Conservation (phyloP, 2,888 invertebrate species). For the Cynaeus angustus region DNA sequence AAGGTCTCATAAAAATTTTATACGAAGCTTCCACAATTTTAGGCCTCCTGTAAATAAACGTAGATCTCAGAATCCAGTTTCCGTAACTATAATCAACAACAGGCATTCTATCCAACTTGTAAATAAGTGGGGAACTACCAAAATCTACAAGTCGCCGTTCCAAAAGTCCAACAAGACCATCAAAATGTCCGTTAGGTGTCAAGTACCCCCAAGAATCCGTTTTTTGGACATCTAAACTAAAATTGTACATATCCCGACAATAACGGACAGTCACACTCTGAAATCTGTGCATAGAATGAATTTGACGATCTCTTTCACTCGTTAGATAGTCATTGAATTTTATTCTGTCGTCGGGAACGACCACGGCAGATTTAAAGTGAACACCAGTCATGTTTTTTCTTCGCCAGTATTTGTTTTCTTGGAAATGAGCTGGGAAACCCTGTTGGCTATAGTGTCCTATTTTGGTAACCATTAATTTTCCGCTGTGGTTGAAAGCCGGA, state of each 20-base stretch:
- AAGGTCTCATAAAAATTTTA: constrained; percentile 79
- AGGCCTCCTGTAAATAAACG: constrained; percentile 82
- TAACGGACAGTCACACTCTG: constrained; percentile 77
- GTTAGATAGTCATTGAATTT: constrained; percentile 73
- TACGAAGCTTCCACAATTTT: constrained; percentile 76
- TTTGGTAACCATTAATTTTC: constrained; percentile 71
- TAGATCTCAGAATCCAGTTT: constrained; percentile 78
- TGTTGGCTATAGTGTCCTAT: constrained; percentile 73
- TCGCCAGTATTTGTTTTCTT: constrained; percentile 66
- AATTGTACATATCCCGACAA: constrained; percentile 79
- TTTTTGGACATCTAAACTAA: constrained; percentile 73
- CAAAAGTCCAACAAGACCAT: constrained; percentile 78
- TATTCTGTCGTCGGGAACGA: constrained; percentile 23
- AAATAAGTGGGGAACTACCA: constrained; percentile 80
- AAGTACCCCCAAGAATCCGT: constrained; percentile 79
- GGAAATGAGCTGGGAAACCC: constrained; percentile 56
- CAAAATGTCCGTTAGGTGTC: constrained; percentile 76
- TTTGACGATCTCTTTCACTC: constrained; percentile 72
- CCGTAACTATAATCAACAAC: constrained; percentile 73
- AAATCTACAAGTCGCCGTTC: constrained; percentile 75
- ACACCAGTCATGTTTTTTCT: constrained; percentile 75
- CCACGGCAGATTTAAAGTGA: constrained; percentile 69
- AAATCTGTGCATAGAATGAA: constrained; percentile 79
- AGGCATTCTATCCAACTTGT: constrained; percentile 76
- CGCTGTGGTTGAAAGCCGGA: constrained; percentile 75